phyloP scores from a whole-genome alignment of 2,797 vertebrate species.

The Coregonus ussuriensis region DNA sequence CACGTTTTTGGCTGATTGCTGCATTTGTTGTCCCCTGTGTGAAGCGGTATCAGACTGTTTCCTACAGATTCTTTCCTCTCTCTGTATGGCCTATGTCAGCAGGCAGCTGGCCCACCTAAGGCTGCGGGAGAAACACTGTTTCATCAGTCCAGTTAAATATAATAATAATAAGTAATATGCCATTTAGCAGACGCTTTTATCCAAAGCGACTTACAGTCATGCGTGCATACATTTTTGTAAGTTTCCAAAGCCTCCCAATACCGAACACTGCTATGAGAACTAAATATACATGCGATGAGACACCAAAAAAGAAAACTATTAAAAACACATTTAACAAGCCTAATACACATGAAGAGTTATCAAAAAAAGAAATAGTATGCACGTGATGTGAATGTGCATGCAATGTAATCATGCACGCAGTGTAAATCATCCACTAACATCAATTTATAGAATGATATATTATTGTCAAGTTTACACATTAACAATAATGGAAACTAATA shows the following conservation, averaged over 20 bases:
- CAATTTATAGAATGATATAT: background rate
- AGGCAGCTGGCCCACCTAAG: slow-evolving; percentile 34
- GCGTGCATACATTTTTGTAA: background rate
- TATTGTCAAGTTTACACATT: background rate
- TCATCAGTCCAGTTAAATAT: slow-evolving; percentile 22
- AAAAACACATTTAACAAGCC: background rate
- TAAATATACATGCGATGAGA: background rate
- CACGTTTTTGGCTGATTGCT: slow-evolving; percentile 17
- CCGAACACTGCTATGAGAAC: slow-evolving; percentile 5
- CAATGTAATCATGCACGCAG: background rate
- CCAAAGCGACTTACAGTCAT: too few relatives aligned
- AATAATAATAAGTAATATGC: background rate
- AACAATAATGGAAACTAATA: background rate
- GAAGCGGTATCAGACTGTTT: background rate
- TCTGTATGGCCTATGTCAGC: slow-evolving; percentile 37
- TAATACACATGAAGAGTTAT: background rate
- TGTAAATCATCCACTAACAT: background rate
- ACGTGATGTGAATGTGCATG: too few relatives aligned
- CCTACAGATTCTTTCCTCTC: slow-evolving; percentile 26
- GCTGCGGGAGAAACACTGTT: slow-evolving; percentile 32
- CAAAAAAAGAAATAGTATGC: background rate
- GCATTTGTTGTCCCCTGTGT: slow-evolving; percentile 23
- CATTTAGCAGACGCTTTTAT: too few relatives aligned
- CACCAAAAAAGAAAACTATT: background rate
- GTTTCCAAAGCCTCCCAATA: slow-evolving; percentile 11